Evolutionary conservation across 1,140 invertebrate genomes (phyloP), one percentile per base, ranked within the genome.

Genomic region (Drosophila malerkotliana): DNA sequence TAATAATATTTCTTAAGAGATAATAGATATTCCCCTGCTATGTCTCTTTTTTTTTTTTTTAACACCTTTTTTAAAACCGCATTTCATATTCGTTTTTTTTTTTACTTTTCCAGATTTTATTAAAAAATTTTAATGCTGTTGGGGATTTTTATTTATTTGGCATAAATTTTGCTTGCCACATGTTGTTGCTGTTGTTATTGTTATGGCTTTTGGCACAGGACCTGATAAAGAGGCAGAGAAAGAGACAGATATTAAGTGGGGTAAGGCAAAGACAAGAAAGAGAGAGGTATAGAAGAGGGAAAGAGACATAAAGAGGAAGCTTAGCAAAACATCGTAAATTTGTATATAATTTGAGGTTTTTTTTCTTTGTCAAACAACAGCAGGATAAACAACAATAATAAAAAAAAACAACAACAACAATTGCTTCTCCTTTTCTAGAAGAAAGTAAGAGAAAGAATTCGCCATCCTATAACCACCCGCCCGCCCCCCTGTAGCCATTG

Each of bases 341-440:
- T 77, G 57, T 76, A 64, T 77, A 76, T 76, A 77, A 77, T 77
- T 77, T 77, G 73, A 77, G 73, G 73, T 76, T 77, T 76, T 41
- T 48, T 56, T 63, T 63, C 45, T 72, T 72, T 72, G 71, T 37
- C 60, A 75, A 75, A 75, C 72, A 67, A 72, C 67, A 72, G 53
- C 60, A 54, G 68, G 9, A 28, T 49, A 30, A 47, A 8, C 24
- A 41, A 26, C 48, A 55, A 14, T 14, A 37, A n/a, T 26, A 51
- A 37, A 8, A 72, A 72, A 48, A 21, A 21, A 2, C 26, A 72
- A 61, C 8, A 41, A 72, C 54, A 69, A 30, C 48, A 39, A 37
- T 37, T 4, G 34, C 34, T 2, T 7, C 14, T 3, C 9, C 8
- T n/a, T 3, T 15, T 44, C 14, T 30, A 32, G 47, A 9, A 21